Percentiles rank a stretch among this genome's conserved stretches.
Evolutionary conservation across 30 jellyfish, hydroid and myxozoan genomes (phyloP).

Genomic region (Turritopsis dohrnii): DNA sequence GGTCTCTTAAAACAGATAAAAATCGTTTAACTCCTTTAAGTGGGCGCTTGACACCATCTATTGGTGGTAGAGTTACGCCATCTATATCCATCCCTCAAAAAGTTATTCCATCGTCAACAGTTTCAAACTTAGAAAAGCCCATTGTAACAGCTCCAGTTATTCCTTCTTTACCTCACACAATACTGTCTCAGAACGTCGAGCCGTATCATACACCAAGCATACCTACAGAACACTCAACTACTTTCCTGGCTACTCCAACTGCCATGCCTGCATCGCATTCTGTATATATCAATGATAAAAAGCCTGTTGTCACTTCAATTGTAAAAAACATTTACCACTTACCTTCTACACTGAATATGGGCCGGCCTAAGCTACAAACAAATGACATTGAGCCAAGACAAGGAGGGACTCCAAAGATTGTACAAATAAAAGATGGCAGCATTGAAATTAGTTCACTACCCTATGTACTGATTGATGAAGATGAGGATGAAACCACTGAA

Average conservation of each 20-base stretch:
- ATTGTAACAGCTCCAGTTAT: neutral
- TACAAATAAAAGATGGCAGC: neutral
- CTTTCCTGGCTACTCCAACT: neutral
- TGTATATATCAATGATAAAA: neutral
- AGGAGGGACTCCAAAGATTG: neutral
- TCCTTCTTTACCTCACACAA: neutral
- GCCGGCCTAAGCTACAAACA: neutral
- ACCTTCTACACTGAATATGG: neutral
- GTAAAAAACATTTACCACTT: neutral
- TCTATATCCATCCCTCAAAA: neutral
- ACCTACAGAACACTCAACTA: neutral
- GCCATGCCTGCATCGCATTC: neutral
- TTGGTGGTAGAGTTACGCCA: slow-evolving; percentile 18
- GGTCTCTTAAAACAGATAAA: neutral
- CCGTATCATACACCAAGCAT: neutral
- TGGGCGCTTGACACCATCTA: slow-evolving; percentile 20
- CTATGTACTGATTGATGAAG: neutral
- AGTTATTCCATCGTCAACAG: neutral
- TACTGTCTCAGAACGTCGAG: neutral
- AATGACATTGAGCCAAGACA: slow-evolving; percentile 12
- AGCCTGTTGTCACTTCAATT: neutral
- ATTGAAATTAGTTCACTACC: neutral
- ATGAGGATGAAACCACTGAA: neutral
- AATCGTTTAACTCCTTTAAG: neutral
- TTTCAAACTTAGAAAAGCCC: neutral